Evolutionary conservation across 2,888 invertebrate genomes (phyloP), one percentile per base, ranked within the genome.

Genomic region (Synergus itoensis): DNA sequence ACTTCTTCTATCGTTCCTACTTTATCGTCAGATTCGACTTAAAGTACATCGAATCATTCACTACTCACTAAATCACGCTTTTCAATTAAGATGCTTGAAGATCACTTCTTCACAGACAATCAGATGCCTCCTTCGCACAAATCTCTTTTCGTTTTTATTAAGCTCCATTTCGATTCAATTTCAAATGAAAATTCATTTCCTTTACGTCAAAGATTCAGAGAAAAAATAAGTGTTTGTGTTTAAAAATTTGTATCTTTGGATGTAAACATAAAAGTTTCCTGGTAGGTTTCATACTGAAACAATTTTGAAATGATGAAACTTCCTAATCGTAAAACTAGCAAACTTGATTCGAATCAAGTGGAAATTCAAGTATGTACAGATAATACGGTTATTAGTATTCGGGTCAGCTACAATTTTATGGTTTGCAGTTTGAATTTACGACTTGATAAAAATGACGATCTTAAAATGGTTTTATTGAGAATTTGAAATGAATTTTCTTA

Each of bases 21-120:
- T 53, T 73, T 36, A 73, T 73, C 73, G 73, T 36, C 53, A 53
- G 48, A 36, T 36, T 73, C 53, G 36, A 73, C 53, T 73, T 53
- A 73, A 73, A 73, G 36, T 73, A 53, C 36, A 73, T 28, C 21
- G 45, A 69, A 69, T 69, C 69, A 73, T 73, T 69, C 69, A 28
- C 69, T 53, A 73, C 53, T 73, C 53, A 73, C 36, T 73, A 48
- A 48, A 53, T 73, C 73, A 73, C 53, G 73, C 28, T 53, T 73
- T 73, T 73, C 53, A 73, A 73, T 73, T 73, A 73, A 73, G 67
- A 45, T 48, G 53, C 36, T 73, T 53, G 11, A 36, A 53, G 48
- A 73, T 73, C 53, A 48, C 36, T 53, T 67, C 43, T 43, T 67
- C 43, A 45, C 45, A 21, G 43, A 45, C 45, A 67, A 67, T 67